Base-by-base conservation (phyloP, 2,113 vertebrate genomes). In the Macquaria ambigua region DNA sequence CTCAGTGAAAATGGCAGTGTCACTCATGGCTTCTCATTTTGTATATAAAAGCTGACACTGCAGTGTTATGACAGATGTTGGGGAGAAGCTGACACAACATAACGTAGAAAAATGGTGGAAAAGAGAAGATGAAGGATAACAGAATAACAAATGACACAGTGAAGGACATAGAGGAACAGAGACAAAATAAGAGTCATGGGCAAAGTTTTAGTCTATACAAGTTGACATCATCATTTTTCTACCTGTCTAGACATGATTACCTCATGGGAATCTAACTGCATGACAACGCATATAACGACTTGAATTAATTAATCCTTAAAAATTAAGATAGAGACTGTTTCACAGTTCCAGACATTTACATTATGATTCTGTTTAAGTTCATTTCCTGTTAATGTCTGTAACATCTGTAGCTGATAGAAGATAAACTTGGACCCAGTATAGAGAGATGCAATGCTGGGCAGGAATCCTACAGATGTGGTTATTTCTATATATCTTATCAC, bases 141-240 rank as follows among this genome's bases (percentile, higher is more conserved):
- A 48, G 20, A 76, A 82, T 59, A 63, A 86, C 4, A 28, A 72
- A 71, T 53, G 21, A 73, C 79, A 52, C n/a, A 9, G 31, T 43
- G 56, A 68, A 58, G 52, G 55, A 46, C 41, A 48, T 0, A 28
- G 66, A 72, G 31, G 31, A 31, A 14, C 53, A 77, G 43, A 70
- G 63, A 58, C 10, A 74, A 15, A 63, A 66, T 14, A 41, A 50
- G 63, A 48, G 50, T 62, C 66, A 68, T 0, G 23, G 69, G 7
- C 21, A 20, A 56, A 43, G 25, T 66, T 39, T 25, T 37, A 48
- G 52, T 58, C 58, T 3, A 39, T 12, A 59, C 41, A 70, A 23
- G 59, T 46, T 76, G 77, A 81, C 71, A 67, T 75, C 66, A 81
- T 64, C 48, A 63, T 71, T 72, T 50, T 25, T 66, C 58, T 31